phyloP scores from a whole-genome alignment of 2,797 vertebrate genomes.

The Mycteria americana region DNA sequence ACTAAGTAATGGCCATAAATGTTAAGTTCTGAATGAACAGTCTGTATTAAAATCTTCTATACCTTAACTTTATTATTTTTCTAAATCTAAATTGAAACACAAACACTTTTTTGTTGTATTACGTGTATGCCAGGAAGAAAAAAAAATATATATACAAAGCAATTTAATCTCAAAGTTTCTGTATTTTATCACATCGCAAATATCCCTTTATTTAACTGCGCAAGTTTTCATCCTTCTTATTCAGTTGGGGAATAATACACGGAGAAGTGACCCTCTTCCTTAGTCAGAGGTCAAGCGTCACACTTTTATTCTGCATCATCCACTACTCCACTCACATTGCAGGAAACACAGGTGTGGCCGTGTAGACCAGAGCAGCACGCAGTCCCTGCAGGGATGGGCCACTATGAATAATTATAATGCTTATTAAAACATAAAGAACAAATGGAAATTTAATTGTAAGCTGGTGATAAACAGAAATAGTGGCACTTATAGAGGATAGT shows the following conservation, averaged over 20 bases:
- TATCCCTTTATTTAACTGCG: neutral
- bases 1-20: neutral
- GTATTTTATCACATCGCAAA: neutral
- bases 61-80: neutral
- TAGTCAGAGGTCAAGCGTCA: neutral
- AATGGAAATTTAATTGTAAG: neutral
- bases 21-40: neutral
- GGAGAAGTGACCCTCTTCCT: neutral
- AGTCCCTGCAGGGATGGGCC: neutral
- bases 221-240: neutral
- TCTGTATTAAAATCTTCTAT: neutral
- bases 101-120: neutral
- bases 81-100: neutral
- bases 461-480: neutral
- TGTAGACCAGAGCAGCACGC: neutral
- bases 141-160: accelerated
- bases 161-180: neutral
- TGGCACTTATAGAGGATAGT: neutral
- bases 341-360: neutral
- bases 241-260: neutral
- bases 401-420: neutral
- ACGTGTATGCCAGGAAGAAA: neutral
- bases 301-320: neutral
- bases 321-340: neutral
- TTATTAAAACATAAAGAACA: neutral